Conservation (phyloP, 2,797 vertebrate genomes). For the Microchirus variegatus region DNA sequence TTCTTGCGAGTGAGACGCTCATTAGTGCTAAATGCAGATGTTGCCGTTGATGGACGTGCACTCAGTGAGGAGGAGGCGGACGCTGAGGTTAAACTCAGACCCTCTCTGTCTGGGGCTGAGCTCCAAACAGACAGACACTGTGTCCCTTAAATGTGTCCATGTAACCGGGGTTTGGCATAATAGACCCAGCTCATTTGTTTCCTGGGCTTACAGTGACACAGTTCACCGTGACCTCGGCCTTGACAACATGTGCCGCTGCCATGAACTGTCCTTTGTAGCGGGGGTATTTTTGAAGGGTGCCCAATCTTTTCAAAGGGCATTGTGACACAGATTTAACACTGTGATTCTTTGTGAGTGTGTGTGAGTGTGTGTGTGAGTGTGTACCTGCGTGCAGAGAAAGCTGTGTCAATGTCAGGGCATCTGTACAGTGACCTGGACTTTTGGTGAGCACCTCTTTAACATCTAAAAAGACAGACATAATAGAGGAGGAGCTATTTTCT, state of each 20-base stretch:
- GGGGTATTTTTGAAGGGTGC: constrained; percentile 62
- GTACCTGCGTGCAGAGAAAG: constrained; percentile 25
- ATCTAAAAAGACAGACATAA: constrained; percentile 36
- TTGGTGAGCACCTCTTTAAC: constrained; percentile 32
- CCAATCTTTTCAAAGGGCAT: constrained; percentile 67
- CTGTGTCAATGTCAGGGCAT: constrained; percentile 60
- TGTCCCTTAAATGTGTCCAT: constrained; percentile 51
- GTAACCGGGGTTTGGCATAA: constrained; percentile 72
- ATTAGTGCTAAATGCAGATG: constrained; percentile 57
- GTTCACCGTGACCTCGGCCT: constrained; percentile 79
- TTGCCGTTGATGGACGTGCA: constrained; percentile 51
- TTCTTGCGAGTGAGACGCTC: constrained; percentile 43
- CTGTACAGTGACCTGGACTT: constrained; percentile 33
- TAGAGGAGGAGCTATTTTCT: constrained; percentile 31
- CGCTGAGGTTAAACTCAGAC: constrained; percentile 42
- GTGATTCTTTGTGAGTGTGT: constrained; percentile 35
- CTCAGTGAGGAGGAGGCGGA: constrained; percentile 40
- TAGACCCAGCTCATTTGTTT: constrained; percentile 76
- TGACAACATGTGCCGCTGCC: constrained; percentile 62
- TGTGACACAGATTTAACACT: constrained; percentile 69
- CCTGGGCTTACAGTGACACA: constrained; percentile 71
- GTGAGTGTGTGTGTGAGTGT: constrained; percentile 26
- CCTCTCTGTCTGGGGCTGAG: constrained; percentile 25
- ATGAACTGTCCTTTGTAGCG: constrained; percentile 60
- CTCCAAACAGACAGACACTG: constrained; percentile 34